Evolutionary conservation across 2,888 invertebrate species (phyloP).

Genomic region (Drosophila leonis): DNA sequence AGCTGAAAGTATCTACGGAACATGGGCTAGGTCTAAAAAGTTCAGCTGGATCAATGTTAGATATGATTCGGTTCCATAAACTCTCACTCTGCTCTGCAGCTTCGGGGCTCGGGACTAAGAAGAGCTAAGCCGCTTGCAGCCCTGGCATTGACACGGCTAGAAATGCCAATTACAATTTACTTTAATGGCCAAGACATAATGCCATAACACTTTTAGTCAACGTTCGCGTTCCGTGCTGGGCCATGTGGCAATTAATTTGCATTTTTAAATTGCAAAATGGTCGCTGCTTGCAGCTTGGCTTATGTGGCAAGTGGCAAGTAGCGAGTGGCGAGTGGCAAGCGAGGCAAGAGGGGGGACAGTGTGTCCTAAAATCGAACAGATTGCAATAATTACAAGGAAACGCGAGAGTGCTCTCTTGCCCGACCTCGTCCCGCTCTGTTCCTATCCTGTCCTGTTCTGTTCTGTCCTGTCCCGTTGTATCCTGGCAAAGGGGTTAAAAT

Average conservation of each 20-base stretch:
- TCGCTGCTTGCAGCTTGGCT: slow-evolving; percentile 23
- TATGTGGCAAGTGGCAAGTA: neutral
- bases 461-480: neutral
- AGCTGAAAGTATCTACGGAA: no score
- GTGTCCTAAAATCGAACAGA: slow-evolving; percentile 80
- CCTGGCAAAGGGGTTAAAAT: slow-evolving; percentile 62
- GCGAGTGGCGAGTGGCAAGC: neutral
- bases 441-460: neutral
- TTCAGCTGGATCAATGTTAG: no score
- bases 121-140: slow-evolving; percentile 1
- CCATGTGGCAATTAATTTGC: slow-evolving; percentile 84
- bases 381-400: slow-evolving; percentile 78
- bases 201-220: slow-evolving; percentile 63
- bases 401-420: slow-evolving; percentile 20
- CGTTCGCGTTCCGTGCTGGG: slow-evolving; percentile 52
- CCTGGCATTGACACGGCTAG: slow-evolving; percentile 28
- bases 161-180: slow-evolving; percentile 77
- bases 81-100: no score
- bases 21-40: no score
- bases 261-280: slow-evolving; percentile 82
- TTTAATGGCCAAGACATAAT: slow-evolving; percentile 71
- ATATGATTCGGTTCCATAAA: neutral
- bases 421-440: neutral
- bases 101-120: neutral
- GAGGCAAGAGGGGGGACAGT: neutral